phyloP scores from a whole-genome alignment of 1,140 invertebrate genomes.

The Adoxophyes honmai region DNA sequence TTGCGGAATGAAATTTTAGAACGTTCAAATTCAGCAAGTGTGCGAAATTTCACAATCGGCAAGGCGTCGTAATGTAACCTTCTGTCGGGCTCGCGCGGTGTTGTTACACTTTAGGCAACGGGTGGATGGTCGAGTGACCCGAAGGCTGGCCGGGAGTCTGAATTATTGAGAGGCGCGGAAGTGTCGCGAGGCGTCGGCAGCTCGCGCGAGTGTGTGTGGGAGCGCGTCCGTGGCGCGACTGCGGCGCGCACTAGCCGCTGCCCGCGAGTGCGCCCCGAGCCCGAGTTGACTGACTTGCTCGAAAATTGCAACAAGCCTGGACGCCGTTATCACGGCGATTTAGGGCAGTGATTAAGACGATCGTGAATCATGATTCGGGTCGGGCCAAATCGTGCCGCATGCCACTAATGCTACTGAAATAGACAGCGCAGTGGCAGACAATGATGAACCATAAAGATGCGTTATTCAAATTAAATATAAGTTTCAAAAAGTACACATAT shows the following conservation, averaged over 20 bases:
- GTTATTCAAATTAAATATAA: no score
- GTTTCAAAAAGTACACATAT: no score
- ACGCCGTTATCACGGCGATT: constrained; percentile 12
- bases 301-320: constrained; percentile 30
- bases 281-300: constrained; percentile 15
- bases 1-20: constrained; percentile 16
- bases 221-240: constrained; percentile 33
- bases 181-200: no score
- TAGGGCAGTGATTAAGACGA: constrained; percentile 1
- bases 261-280: no score
- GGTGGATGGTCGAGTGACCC: constrained; percentile 42
- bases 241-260: no score
- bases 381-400: neutral
- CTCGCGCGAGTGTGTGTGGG: constrained; percentile 30
- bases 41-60: constrained; percentile 38
- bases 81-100: constrained; percentile 21
- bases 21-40: constrained; percentile 26
- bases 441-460: no score
- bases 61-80: constrained; percentile 39
- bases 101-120: neutral
- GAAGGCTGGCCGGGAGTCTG: constrained; percentile 33
- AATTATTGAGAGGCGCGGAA: constrained; percentile 28
- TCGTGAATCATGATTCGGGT: constrained; percentile 14
- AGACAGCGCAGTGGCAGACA: neutral
- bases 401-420: constrained; percentile 1